phyloP scores from a whole-genome alignment of 2,113 vertebrate genomes.

The Plotosus lineatus region DNA sequence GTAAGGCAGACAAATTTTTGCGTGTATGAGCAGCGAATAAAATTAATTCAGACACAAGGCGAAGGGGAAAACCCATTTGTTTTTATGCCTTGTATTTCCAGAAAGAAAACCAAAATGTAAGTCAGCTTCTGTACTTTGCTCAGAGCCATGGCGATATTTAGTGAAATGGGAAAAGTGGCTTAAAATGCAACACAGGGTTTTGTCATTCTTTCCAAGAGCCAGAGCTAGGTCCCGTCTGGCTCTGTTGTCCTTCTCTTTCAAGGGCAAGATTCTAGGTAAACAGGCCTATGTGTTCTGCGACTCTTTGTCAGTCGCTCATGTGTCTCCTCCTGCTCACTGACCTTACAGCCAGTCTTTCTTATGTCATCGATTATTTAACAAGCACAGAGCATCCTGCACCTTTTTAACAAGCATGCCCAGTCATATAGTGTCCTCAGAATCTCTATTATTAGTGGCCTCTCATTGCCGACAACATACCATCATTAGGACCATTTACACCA shows the following conservation, averaged over 20 bases:
- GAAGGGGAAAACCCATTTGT: slow-evolving; percentile 16
- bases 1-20: slow-evolving; percentile 2
- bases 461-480: slow-evolving; percentile 35
- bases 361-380: slow-evolving; percentile 54
- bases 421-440: slow-evolving; percentile 34
- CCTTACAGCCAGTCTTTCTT: slow-evolving; percentile 46
- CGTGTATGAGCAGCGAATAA: background rate
- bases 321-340: slow-evolving; percentile 42
- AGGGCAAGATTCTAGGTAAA: slow-evolving; percentile 47
- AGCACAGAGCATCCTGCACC: slow-evolving; percentile 42
- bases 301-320: slow-evolving; percentile 41
- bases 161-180: slow-evolving; percentile 28
- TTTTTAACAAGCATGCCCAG: slow-evolving; percentile 47
- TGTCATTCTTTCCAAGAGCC: slow-evolving; percentile 5
- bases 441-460: slow-evolving; percentile 30
- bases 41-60: slow-evolving; percentile 26
- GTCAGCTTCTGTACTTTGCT: background rate
- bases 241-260: slow-evolving; percentile 45
- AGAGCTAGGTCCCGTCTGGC: slow-evolving; percentile 32
- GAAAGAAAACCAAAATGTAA: slow-evolving; percentile 8
- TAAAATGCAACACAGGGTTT: slow-evolving; percentile 26
- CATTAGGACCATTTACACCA: slow-evolving; percentile 39
- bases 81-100: slow-evolving; percentile 35
- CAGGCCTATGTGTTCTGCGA: slow-evolving; percentile 36
- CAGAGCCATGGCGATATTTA: slow-evolving; percentile 12